phyloP scores from a whole-genome alignment of 2,888 invertebrate species.

The Adelognathus sp. region DNA sequence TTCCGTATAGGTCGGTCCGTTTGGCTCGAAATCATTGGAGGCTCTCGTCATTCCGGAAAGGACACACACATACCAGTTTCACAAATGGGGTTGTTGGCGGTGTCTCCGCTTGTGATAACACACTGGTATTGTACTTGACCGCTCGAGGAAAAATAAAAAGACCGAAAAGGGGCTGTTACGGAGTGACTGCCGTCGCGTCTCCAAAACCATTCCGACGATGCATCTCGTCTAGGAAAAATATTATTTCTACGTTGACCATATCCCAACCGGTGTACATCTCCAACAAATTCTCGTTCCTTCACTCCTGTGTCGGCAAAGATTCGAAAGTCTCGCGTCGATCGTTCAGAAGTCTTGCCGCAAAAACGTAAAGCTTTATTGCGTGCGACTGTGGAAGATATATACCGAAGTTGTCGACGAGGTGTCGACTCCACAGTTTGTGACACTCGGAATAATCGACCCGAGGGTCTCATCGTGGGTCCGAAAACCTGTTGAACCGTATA shows the following conservation, averaged over 20 bases:
- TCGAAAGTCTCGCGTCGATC: not conserved
- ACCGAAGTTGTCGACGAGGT: not conserved
- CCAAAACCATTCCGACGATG: slow-evolving; percentile 17
- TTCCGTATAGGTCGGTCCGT: not conserved
- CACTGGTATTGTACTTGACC: not conserved
- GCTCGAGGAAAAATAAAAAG: slow-evolving; percentile 57
- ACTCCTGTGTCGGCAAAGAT: not conserved
- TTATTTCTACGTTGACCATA: slow-evolving; percentile 65
- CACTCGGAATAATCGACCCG: not conserved
- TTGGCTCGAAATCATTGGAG: not conserved
- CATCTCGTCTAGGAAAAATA: slow-evolving; percentile 67
- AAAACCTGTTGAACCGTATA: slow-evolving; percentile 37
- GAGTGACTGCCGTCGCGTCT: slow-evolving; percentile 30
- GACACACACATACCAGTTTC: not conserved
- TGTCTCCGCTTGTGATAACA: not conserved
- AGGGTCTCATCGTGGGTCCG: slow-evolving; percentile 46
- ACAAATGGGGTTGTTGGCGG: not conserved
- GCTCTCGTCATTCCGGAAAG: not conserved
- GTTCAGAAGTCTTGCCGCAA: not conserved
- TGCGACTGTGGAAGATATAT: not conserved
- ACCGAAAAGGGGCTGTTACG: slow-evolving; percentile 22
- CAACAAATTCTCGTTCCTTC: not conserved
- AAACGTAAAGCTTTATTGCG: not conserved
- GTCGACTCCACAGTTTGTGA: not conserved
- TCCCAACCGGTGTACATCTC: not conserved